Evolutionary conservation across 2,888 invertebrate species (phyloP), one percentile per base, ranked within the genome.

Genomic region (Drosophila maculinotata): DNA sequence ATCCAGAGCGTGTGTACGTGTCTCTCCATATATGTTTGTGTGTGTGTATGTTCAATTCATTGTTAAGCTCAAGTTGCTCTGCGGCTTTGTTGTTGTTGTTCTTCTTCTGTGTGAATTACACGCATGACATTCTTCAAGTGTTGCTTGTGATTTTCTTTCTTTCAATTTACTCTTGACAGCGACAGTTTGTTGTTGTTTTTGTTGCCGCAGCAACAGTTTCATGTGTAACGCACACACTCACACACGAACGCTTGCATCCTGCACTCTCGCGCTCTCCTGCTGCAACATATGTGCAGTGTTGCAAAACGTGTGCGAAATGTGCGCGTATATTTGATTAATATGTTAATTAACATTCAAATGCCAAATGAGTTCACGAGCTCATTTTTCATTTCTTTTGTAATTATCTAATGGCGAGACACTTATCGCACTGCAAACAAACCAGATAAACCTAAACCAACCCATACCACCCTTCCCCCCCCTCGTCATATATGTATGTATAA

Each of bases 381-480:
- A 33, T 39, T 58, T 54, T 59, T 49, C 33, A 44, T 52, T 41
- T 41, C 17, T 39, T 76, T 59, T 39, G 57, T 58, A 76, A 85
- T 79, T 79, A 79, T 68, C 76, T 76, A 72, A 76, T 57, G 51
- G 25, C 49, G 49, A 47, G 30, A 8, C 42, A 53, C 69, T 79
- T 79, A 79, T 85, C 83, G 68, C 54, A 56, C 25, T 69, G 53
- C 85, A 75, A 81, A 81, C 62, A 71, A 48, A 52, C 51, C 28
- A 74, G 86, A 83, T 83, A 86, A 83, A 73, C 77, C 79, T 33
- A 66, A 79, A 54, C 31, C 44, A 12, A 31, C n/a, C 25, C 33
- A 10, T 14, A 58, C 14, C n/a, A n/a, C n/a, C n/a, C n/a, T n/a
- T n/a, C n/a, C n/a, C n/a, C n/a, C n/a, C n/a, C n/a, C n/a, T n/a